Percentiles rank a stretch among this genome's conserved stretches.
These are phyloP conservation scores for Phyto melanocephala DNA, from an alignment of 2,888 invertebrate genomes.

Conservation along the genomic window DNA sequence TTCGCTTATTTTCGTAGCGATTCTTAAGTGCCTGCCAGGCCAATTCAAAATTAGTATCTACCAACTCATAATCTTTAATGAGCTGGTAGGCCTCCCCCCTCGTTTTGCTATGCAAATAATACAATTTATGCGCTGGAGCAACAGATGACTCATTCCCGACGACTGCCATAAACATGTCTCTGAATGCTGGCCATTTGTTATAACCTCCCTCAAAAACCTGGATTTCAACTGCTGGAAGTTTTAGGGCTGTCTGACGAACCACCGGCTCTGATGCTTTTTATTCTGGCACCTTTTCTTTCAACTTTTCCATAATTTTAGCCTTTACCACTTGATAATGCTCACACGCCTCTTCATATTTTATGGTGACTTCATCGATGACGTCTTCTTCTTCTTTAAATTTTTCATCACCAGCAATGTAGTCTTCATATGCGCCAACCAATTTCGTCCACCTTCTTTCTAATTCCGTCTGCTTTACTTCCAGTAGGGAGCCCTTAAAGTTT, in stretches of 20 bases:
- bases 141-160: no score
- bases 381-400: background rate
- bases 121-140: no score
- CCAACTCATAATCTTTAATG: background rate
- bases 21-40: background rate
- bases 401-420: background rate
- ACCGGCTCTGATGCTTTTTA: background rate
- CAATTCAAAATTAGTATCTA: background rate
- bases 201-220: background rate
- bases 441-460: background rate
- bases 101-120: no score
- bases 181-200: no score
- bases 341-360: background rate
- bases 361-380: background rate
- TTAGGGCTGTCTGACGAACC: background rate
- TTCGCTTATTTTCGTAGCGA: no score
- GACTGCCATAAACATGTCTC: no score
- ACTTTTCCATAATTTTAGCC: background rate
- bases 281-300: background rate
- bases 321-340: background rate
- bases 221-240: slow-evolving; percentile 3
- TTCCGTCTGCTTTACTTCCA: background rate
- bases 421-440: background rate
- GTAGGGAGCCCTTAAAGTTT: background rate
- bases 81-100: no score